Evolutionary conservation across 2,113 vertebrate genomes (phyloP).

Genomic region (Apteryx mantelli): DNA sequence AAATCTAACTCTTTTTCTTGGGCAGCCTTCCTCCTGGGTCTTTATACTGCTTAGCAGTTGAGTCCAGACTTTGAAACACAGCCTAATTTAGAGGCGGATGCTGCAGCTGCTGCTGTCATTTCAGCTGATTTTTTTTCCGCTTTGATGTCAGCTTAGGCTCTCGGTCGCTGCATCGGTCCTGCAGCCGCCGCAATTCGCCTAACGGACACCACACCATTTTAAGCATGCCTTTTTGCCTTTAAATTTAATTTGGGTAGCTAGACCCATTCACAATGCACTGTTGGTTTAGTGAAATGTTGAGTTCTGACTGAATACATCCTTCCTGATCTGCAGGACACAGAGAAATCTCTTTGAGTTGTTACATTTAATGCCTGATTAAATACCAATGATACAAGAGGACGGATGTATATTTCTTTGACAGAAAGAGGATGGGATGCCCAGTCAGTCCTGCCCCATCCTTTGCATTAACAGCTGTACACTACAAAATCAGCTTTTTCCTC

Average conservation of each 20-base stretch:
- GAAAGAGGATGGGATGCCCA: neutral
- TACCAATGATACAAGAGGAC: neutral
- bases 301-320: neutral
- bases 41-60: conserved; percentile 93
- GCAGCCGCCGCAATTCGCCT: conserved; percentile 72
- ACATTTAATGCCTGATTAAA: conserved; percentile 26
- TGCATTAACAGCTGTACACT: neutral
- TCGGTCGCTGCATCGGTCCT: conserved; percentile 78
- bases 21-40: conserved; percentile 90
- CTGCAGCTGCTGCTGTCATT: conserved; percentile 95
- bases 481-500: neutral
- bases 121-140: conserved; percentile 82
- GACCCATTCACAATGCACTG: neutral
- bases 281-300: conserved; percentile 28
- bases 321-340: conserved; percentile 22
- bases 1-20: conserved; percentile 86
- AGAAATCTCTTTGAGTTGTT: conserved; percentile 11
- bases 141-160: conserved; percentile 93
- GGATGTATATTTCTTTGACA: neutral
- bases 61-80: conserved; percentile 92
- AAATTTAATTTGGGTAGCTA: conserved; percentile 49
- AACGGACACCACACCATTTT: conserved; percentile 62
- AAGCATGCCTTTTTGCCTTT: conserved; percentile 69
- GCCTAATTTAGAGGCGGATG: conserved; percentile 90
- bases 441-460: neutral